phyloP scores from a whole-genome alignment of 1,140 invertebrate genomes.

The Drosophila pandora region DNA sequence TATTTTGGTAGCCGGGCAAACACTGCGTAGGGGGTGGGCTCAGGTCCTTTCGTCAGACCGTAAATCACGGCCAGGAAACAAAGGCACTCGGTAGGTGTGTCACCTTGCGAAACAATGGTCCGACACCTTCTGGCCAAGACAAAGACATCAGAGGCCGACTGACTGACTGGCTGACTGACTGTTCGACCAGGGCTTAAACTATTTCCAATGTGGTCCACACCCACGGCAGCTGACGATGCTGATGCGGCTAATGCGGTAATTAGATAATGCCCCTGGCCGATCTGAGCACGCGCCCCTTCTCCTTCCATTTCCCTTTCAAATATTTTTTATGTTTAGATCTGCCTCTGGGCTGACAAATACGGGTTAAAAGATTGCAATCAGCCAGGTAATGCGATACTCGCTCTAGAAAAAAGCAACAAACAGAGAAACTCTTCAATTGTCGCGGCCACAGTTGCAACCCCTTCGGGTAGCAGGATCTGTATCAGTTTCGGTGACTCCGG shows the following conservation, averaged over 20 bases:
- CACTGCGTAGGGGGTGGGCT: slow-evolving; percentile 24
- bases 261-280: slow-evolving; percentile 62
- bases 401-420: slow-evolving; percentile 30
- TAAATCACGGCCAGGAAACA: slow-evolving; percentile 62
- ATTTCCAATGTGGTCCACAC: slow-evolving; percentile 45
- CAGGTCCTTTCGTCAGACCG: slow-evolving; percentile 68
- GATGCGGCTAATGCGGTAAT: slow-evolving; percentile 72
- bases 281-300: slow-evolving; percentile 56
- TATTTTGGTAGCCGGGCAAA: slow-evolving; percentile 64
- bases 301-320: neutral
- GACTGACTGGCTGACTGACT: slow-evolving; percentile 11
- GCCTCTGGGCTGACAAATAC: slow-evolving; percentile 36
- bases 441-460: slow-evolving; percentile 50
- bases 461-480: slow-evolving; percentile 53
- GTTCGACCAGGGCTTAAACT: slow-evolving; percentile 44
- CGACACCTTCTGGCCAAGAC: slow-evolving; percentile 66
- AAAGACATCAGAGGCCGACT: slow-evolving; percentile 60
- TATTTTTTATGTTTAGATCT: slow-evolving; percentile 8
- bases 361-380: slow-evolving; percentile 73
- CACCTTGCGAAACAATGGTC: slow-evolving; percentile 58
- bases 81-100: slow-evolving; percentile 57
- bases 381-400: slow-evolving; percentile 61
- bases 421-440: slow-evolving; percentile 28
- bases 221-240: slow-evolving; percentile 42
- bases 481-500: slow-evolving; percentile 63